A percentile compares a stretch with the other conserved stretches of the same genome.
Conservation (phyloP, 2,113 vertebrate species). For the Geococcyx californianus region DNA sequence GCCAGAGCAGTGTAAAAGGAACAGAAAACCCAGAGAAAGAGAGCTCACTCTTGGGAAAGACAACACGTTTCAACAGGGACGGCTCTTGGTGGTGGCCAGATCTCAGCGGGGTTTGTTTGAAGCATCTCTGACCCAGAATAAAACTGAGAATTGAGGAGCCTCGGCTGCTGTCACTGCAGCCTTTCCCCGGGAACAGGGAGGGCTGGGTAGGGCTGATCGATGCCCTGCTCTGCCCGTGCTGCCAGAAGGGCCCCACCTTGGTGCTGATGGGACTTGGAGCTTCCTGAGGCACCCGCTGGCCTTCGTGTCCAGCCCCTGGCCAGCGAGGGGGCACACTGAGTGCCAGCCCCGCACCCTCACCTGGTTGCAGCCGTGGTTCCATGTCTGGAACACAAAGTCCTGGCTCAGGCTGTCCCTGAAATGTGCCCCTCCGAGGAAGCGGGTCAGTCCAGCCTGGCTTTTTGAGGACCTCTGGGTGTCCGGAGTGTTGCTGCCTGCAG, state of each 20-base stretch:
- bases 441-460: background rate
- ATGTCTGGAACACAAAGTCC: background rate
- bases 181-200: background rate
- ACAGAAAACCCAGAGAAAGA: background rate
- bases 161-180: no score
- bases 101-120: background rate
- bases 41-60: fast-evolving
- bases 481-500: no score
- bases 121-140: background rate
- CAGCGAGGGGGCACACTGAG: no score
- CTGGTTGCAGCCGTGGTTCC: no score
- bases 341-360: no score
- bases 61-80: background rate
- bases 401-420: fast-evolving
- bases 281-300: background rate
- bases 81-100: background rate
- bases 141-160: no score
- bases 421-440: no score
- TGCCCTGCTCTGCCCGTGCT: background rate
- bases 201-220: no score
- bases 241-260: background rate
- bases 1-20: background rate
- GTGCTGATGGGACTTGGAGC: fast-evolving
- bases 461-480: no score
- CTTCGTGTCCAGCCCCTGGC: background rate